Evolutionary conservation across 2,888 invertebrate species (phyloP).

Genomic region (Parnassius glacialis): DNA sequence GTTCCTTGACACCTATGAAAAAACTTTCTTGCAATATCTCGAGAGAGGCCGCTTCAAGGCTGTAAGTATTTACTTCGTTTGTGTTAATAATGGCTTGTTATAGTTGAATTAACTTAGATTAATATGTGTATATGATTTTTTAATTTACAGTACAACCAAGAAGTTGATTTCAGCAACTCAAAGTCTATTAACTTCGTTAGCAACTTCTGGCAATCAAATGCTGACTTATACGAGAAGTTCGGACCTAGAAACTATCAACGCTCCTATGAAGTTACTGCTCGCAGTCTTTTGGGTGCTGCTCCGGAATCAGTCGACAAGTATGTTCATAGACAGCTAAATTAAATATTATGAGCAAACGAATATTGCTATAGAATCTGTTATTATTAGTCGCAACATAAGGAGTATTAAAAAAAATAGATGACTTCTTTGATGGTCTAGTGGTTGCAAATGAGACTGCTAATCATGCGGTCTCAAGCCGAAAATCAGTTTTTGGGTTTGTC

Average conservation of each 20-base stretch:
- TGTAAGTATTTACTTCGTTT: constrained; percentile 54
- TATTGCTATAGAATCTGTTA: too few relatives aligned
- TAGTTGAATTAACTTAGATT: not conserved
- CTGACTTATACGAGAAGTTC: constrained; percentile 63
- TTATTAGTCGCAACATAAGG: too few relatives aligned
- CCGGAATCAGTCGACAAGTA: constrained; percentile 35
- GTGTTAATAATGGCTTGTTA: not conserved
- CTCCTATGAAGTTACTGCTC: constrained; percentile 81
- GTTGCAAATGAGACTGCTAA: too few relatives aligned
- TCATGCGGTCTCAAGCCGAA: too few relatives aligned
- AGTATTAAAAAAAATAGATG: too few relatives aligned
- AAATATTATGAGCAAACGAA: too few relatives aligned
- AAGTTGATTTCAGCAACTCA: constrained; percentile 53
- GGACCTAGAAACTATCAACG: constrained; percentile 59
- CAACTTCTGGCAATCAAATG: constrained; percentile 74
- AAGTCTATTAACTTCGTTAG: constrained; percentile 76
- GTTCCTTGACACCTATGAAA: constrained; percentile 83
- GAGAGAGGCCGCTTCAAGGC: constrained; percentile 82
- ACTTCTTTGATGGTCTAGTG: too few relatives aligned
- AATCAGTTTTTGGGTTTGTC: too few relatives aligned
- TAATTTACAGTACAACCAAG: constrained; percentile 54
- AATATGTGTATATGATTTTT: not conserved
- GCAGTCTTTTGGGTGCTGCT: constrained; percentile 56
- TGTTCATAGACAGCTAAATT: constrained; percentile 8
- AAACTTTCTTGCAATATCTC: constrained; percentile 71